These are phyloP conservation scores for Kryptopterus vitreolus DNA, from an alignment of 2,797 vertebrate genomes.

Conservation along the genomic window DNA sequence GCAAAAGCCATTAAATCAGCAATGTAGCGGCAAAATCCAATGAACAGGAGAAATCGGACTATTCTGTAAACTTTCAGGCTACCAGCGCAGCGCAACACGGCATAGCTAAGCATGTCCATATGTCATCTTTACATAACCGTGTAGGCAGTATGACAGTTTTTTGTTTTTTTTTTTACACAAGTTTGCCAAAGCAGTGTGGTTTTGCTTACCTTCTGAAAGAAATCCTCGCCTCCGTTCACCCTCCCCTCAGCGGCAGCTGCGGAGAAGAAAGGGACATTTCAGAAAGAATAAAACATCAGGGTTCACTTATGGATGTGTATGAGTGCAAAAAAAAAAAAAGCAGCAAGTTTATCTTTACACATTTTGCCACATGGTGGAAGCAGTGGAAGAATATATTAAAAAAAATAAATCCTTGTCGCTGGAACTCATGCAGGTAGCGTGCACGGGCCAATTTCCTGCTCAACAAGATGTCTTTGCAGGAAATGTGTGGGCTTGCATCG, in stretches of 20 bases:
- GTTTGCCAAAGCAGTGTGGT: slow-evolving; percentile 44
- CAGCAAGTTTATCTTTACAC: slow-evolving; percentile 45
- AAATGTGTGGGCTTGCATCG: slow-evolving; percentile 18
- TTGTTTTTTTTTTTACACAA: slow-evolving; percentile 35
- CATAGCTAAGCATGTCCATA: slow-evolving; percentile 23
- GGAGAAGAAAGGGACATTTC: slow-evolving; percentile 59
- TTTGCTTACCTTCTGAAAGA: slow-evolving; percentile 86
- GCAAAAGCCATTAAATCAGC: slow-evolving; percentile 35
- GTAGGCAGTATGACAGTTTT: slow-evolving; percentile 42
- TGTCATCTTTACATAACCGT: slow-evolving; percentile 35
- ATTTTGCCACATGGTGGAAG: slow-evolving; percentile 46
- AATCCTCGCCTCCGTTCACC: slow-evolving; percentile 87
- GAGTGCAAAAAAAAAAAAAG: slow-evolving; percentile 41
- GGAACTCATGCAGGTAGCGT: slow-evolving; percentile 24
- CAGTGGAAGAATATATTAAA: too few species aligned
- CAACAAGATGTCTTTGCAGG: slow-evolving; percentile 21
- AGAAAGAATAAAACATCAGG: slow-evolving; percentile 50
- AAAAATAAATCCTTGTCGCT: slow-evolving; percentile 18
- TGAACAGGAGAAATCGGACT: background rate
- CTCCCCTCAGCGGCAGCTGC: slow-evolving; percentile 87
- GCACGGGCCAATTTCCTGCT: slow-evolving; percentile 34
- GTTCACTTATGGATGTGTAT: slow-evolving; percentile 49
- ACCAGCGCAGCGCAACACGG: background rate
- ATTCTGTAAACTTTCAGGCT: slow-evolving; percentile 13
- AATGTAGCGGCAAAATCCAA: background rate